Evolutionary conservation across 2,113 vertebrate species (phyloP).

Genomic region (Aegotheles bennettii): DNA sequence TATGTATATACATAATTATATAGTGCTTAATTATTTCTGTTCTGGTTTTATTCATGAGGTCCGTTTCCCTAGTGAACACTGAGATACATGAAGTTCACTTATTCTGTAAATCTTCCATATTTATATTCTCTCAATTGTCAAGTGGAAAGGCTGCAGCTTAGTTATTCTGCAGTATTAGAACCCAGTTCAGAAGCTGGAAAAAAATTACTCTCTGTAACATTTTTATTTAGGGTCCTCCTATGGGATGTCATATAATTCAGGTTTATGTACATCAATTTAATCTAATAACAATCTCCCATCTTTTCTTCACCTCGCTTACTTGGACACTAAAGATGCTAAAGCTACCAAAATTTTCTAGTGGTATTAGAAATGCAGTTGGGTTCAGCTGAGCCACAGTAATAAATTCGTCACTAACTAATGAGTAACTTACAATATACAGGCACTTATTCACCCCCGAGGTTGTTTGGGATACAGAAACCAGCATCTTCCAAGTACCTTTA

Average conservation of each 20-base stretch:
- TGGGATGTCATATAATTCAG: neutral
- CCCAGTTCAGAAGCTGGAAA: neutral
- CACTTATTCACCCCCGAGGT: neutral
- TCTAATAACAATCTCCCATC: neutral
- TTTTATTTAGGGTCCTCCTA: neutral
- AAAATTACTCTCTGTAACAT: accelerated
- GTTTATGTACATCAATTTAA: neutral
- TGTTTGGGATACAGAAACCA: neutral
- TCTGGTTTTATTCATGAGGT: neutral
- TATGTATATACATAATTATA: neutral
- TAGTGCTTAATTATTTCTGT: neutral
- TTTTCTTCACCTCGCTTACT: neutral
- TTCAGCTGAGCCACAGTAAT: neutral
- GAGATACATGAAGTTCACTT: neutral
- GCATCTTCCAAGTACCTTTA: neutral
- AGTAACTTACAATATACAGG: neutral
- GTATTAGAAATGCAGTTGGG: neutral
- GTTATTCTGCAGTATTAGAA: neutral
- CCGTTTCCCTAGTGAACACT: accelerated
- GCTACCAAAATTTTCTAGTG: neutral
- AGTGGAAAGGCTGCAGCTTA: neutral
- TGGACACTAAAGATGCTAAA: neutral
- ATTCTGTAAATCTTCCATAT: neutral
- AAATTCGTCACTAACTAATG: neutral
- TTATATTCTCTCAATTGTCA: neutral